These are phyloP conservation scores for Cylas formicarius DNA, from an alignment of 1,140 invertebrate species.

Conservation along the genomic window DNA sequence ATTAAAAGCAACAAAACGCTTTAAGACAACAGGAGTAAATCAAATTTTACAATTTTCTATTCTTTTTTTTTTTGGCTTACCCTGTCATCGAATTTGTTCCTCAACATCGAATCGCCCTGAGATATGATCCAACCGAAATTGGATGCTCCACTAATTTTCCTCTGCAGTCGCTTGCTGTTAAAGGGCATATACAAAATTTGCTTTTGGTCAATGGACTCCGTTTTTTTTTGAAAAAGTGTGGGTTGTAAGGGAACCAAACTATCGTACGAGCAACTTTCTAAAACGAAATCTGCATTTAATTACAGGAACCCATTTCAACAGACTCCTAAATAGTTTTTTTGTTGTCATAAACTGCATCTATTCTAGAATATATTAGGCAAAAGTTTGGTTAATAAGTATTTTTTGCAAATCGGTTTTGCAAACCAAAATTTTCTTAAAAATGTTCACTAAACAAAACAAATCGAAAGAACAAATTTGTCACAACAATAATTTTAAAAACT, in stretches of 20 bases:
- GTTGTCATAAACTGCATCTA: neutral
- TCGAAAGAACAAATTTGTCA: no score
- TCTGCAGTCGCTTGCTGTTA: neutral
- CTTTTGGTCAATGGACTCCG: constrained; percentile 11
- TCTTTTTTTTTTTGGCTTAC: no score
- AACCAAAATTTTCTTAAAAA: no score
- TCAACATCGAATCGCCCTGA: constrained; percentile 16
- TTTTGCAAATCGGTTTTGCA: no score
- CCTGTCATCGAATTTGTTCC: constrained; percentile 18
- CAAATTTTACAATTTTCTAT: no score
- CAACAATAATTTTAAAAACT: no score
- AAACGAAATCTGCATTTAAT: neutral
- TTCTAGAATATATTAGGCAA: neutral
- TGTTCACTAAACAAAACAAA: no score
- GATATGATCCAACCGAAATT: constrained; percentile 20
- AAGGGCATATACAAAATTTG: constrained; percentile 2
- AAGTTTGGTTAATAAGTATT: constrained; percentile 1
- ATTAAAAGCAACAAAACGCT: no score
- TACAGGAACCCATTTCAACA: neutral
- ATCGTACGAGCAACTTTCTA: constrained; percentile 13
- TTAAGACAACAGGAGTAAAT: no score
- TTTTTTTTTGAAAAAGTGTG: constrained; percentile 20
- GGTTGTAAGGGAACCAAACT: constrained; percentile 16
- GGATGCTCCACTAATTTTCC: constrained; percentile 5
- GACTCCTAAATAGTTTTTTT: neutral